Evolutionary conservation across 2,797 vertebrate species (phyloP).

Genomic region (Okamejei kenojei): DNA sequence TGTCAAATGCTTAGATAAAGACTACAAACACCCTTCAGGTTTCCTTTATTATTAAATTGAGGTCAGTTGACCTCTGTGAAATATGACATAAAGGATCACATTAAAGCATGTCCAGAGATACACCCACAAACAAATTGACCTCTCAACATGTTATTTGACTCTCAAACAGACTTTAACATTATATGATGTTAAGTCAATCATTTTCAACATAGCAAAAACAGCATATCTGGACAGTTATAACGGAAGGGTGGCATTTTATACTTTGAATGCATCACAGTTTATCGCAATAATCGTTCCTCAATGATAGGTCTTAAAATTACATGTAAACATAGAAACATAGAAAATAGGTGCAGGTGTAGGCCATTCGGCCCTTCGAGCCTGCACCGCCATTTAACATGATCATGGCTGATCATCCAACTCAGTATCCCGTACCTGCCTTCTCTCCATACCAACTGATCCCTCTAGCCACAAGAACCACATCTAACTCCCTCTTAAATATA

Average conservation of each 20-base stretch:
- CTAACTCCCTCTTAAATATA: too few species aligned
- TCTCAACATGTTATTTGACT: too few species aligned
- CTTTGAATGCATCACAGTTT: not conserved
- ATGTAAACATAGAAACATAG: too few species aligned
- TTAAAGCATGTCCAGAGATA: not conserved
- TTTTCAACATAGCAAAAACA: not conserved
- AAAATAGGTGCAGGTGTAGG: too few species aligned
- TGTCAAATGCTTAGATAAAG: slow-evolving; percentile 20
- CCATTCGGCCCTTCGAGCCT: too few species aligned
- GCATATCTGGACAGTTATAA: not conserved
- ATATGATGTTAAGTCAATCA: not conserved
- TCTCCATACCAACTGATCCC: too few species aligned
- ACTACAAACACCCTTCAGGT: slow-evolving; percentile 21
- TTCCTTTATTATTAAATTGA: slow-evolving; percentile 21
- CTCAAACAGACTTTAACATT: not conserved
- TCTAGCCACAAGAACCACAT: too few species aligned
- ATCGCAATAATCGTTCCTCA: not conserved
- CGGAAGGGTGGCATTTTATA: not conserved
- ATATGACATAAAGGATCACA: not conserved
- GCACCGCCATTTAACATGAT: too few species aligned
- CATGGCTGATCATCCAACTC: too few species aligned
- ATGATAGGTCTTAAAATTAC: not conserved
- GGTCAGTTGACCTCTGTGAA: slow-evolving; percentile 23
- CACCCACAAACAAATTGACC: not conserved
- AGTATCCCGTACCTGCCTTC: too few species aligned